Conservation (phyloP, 2,113 vertebrate genomes). For the Oncorhynchus keta region DNA sequence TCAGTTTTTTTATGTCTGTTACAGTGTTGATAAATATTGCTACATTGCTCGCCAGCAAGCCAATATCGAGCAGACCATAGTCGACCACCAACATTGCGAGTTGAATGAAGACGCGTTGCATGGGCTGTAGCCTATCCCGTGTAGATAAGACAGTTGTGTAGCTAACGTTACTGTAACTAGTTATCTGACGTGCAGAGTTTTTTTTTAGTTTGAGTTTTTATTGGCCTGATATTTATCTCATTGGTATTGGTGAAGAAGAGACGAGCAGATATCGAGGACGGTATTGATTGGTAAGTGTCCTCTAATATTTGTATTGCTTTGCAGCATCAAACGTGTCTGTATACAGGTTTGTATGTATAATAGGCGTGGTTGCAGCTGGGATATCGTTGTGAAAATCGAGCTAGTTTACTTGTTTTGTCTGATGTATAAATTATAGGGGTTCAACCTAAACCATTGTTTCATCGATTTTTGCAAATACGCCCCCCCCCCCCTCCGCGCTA, state of each 20-base stretch:
- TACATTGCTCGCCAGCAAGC: neutral
- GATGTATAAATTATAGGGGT: no score
- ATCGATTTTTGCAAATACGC: no score
- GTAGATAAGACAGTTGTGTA: neutral
- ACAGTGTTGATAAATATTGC: neutral
- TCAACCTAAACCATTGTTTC: no score
- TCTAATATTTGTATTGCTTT: neutral
- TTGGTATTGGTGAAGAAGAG: neutral
- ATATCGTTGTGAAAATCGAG: no score
- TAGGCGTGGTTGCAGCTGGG: neutral
- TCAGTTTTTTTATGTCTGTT: neutral
- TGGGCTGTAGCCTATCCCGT: neutral
- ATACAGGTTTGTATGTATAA: no score
- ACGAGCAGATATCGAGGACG: slow-evolving; percentile 6
- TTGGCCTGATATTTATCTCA: neutral
- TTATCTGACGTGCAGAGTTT: no score
- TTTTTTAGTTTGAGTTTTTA: neutral
- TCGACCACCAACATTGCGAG: neutral
- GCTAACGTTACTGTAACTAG: neutral
- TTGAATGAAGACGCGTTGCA: neutral
- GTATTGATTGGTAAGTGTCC: slow-evolving; percentile 15
- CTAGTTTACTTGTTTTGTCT: no score
- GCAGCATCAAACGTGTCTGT: no score
- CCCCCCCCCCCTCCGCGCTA: no score
- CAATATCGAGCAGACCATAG: neutral